These are phyloP conservation scores for Gila robusta DNA, from an alignment of 2,797 vertebrate genomes.

Conservation along the genomic window DNA sequence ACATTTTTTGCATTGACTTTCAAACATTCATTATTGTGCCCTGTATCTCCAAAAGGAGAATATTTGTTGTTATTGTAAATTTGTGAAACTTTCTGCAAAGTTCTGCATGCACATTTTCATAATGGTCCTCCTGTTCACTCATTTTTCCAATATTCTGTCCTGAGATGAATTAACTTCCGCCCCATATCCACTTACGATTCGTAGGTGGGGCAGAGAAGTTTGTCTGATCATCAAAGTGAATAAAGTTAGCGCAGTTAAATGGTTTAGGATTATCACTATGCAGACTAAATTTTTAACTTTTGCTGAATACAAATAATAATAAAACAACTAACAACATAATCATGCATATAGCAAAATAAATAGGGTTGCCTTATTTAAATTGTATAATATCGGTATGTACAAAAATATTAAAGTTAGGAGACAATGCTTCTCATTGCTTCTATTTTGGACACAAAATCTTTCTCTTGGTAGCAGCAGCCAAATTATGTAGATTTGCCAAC, in stretches of 20 bases:
- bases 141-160: background rate
- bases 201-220: background rate
- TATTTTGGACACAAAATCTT: background rate
- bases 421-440: too few species aligned
- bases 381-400: background rate
- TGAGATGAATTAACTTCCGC: conserved; percentile 1
- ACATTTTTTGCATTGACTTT: background rate
- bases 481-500: background rate
- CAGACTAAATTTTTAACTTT: background rate
- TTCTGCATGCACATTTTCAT: background rate
- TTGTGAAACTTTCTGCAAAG: background rate
- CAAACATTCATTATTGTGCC: background rate
- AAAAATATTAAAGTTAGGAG: background rate
- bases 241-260: conserved; percentile 34
- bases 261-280: conserved; percentile 37
- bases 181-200: conserved; percentile 22
- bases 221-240: conserved; percentile 9
- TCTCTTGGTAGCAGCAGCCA: background rate
- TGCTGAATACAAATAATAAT: background rate
- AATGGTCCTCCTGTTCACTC: background rate
- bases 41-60: background rate
- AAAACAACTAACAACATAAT: background rate
- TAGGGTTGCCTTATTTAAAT: background rate
- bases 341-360: background rate
- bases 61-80: background rate